Evolutionary conservation across 1,140 invertebrate genomes (phyloP).

Genomic region (Helicorthomorpha holstii): DNA sequence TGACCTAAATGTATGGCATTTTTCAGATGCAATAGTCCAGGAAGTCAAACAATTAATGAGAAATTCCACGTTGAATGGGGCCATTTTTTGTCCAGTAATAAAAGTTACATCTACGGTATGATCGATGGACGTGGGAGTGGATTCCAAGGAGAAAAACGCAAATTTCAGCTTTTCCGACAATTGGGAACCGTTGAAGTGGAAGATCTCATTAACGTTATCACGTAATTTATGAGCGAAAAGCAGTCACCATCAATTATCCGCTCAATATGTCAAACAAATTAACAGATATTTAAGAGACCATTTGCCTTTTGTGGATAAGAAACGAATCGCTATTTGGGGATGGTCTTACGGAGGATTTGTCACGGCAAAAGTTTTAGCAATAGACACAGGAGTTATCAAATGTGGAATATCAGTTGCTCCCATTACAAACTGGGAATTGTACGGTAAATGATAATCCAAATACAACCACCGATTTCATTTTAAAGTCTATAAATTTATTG

Average conservation of each 20-base stretch:
- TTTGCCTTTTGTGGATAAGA: conserved; percentile 51
- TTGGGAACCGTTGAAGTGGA: conserved; percentile 73
- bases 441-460: conserved; percentile 47
- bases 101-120: conserved; percentile 65
- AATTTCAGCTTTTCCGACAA: conserved; percentile 64
- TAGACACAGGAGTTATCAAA: conserved; percentile 40
- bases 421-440: conserved; percentile 79
- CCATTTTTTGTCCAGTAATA: conserved; percentile 59
- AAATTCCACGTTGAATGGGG: conserved; percentile 72
- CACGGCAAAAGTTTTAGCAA: conserved; percentile 55
- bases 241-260: no score
- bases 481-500: background rate
- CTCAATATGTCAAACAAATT: no score
- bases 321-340: conserved; percentile 61
- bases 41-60: conserved; percentile 70
- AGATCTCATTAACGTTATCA: conserved; percentile 67
- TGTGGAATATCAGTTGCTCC: conserved; percentile 84
- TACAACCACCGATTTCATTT: no score
- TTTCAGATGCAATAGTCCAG: conserved; percentile 69
- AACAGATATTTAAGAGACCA: conserved; percentile 47
- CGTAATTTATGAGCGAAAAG: conserved; percentile 38
- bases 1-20: no score
- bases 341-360: conserved; percentile 86
- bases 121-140: conserved; percentile 83
- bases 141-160: conserved; percentile 58